Base-by-base conservation (phyloP, 2,113 vertebrate genomes). In the Hoplias malabaricus region DNA sequence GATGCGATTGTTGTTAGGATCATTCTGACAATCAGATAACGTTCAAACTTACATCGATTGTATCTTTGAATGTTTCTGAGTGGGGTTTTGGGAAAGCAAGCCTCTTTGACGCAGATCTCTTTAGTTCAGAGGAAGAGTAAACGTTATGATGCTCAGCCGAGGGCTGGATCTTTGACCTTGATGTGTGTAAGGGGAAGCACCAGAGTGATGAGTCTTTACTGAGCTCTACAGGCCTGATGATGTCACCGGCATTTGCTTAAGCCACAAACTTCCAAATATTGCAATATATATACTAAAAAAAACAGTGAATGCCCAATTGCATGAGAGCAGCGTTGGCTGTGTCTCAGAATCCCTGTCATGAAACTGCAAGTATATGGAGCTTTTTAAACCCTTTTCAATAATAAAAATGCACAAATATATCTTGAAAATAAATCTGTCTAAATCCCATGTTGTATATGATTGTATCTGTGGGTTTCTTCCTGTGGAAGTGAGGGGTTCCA, bases 81-180 rank as follows among this genome's bases (percentile, higher is more conserved):
- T 74, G n/a, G n/a, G n/a, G n/a, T 65, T 21, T 66, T 36, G 27
- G 14, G 42, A 75, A 75, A 29, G 0, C 11, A 16, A 5, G 11
- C 36, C 36, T 54, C 16, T 54, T 19, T 73, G 40, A 50, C 42
- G 6, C 33, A 63, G 57, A 31, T 16, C 5, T 12, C 16, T n/a
- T 33, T 11, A 10, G 38, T 65, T 75, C 59, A 38, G 43, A 75
- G 43, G n/a, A 65, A 65, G 8, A 27, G 59, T 66, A 33, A 75
- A 27, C n/a, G 73, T 53, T 31, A 21, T 66, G 12, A 62, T 36
- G 59, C 59, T 36, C 2, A 61, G 11, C 16, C 1, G 4, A 11
- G 23, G 11, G 10, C 2, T 3, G 9, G 71, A 34, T 27, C 16
- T 73, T n/a, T 43, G 36, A 48, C 12, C 57, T 63, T 16, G 14